Percentiles rank a stretch among this genome's conserved stretches.
These are phyloP conservation scores for Stictonetta naevosa DNA, from an alignment of 2,113 vertebrate genomes.

Conservation along the genomic window DNA sequence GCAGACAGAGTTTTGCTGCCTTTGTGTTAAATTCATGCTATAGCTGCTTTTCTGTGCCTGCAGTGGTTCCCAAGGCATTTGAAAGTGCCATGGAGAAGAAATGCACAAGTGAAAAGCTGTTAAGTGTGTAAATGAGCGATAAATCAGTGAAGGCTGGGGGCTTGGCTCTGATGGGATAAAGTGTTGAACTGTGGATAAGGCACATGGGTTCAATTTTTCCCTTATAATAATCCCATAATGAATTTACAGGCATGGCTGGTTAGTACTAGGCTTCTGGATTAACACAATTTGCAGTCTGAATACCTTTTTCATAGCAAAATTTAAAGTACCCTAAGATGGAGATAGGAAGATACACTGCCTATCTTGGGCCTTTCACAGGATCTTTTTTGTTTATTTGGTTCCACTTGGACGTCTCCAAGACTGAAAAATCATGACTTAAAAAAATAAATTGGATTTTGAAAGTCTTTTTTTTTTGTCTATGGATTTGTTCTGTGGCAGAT, in stretches of 20 bases:
- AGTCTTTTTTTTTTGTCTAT: not conserved
- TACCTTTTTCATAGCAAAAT: not conserved
- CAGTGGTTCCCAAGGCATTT: too few species aligned
- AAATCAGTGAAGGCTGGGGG: not conserved
- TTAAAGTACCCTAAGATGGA: not conserved
- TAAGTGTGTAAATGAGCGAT: not conserved
- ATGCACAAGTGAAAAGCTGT: not conserved
- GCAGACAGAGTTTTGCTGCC: not conserved
- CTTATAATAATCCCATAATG: not conserved
- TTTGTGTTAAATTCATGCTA: not conserved
- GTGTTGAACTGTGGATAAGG: not conserved
- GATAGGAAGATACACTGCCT: not conserved
- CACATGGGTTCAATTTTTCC: not conserved
- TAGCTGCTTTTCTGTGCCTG: too few species aligned
- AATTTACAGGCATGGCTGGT: not conserved
- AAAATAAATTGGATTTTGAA: not conserved
- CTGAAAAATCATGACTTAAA: not conserved
- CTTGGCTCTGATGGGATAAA: not conserved
- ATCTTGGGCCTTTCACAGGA: not conserved
- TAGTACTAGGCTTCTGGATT: not conserved
- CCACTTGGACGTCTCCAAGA: not conserved
- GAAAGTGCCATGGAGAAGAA: not conserved
- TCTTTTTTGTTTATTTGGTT: not conserved
- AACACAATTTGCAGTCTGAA: not conserved
- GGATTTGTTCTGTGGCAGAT: not conserved